Evolutionary conservation across 2,888 invertebrate species (phyloP), one percentile per base, ranked within the genome.

Genomic region (Synergus laeviventris): DNA sequence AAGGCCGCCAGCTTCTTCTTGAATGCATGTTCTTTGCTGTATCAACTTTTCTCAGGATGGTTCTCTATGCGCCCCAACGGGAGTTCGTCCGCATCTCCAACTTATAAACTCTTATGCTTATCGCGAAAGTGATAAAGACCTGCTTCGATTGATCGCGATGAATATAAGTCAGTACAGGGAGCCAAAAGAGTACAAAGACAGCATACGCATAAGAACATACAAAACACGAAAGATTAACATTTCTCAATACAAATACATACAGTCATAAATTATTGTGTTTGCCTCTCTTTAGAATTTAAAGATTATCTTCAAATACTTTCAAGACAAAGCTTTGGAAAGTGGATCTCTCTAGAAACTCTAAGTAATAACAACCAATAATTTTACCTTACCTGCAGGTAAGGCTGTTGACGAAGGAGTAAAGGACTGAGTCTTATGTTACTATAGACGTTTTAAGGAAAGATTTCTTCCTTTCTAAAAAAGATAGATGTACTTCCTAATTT

Each of bases 1-100:
- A 89, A 89, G 86, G 84, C 80, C 81, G 74, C 74, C 78, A 75
- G 78, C 79, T 76, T 78, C 76, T 77, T 59, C 61, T 76, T 70
- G 77, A 79, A 79, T 77, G 75, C 77, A 62, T 74, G 61, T 75
- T 77, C 64, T 60, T 77, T 59, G 64, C 45, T 61, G 75, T 70
- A 70, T 45, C 42, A 54, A 59, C 73, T 73, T 62, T 73, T 60
- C 76, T 74, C 74, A 39, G 75, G 75, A 74, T 66, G 75, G 66
- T 79, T 66, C 77, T 42, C 61, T 38, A 73, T 74, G 21, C 38
- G 66, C 49, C 38, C 60, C 74, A 76, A 77, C 78, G 76, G 77
- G 78, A 78, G 79, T 79, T 77, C 70, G 49, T 70, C 70, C 70
- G 70, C 49, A 49, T 24, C 66, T 42, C 45, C 66, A 66, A 70